Evolutionary conservation across 2,797 vertebrate species (phyloP), one percentile per base, ranked within the genome.

Genomic region (Lepus townsendii): DNA sequence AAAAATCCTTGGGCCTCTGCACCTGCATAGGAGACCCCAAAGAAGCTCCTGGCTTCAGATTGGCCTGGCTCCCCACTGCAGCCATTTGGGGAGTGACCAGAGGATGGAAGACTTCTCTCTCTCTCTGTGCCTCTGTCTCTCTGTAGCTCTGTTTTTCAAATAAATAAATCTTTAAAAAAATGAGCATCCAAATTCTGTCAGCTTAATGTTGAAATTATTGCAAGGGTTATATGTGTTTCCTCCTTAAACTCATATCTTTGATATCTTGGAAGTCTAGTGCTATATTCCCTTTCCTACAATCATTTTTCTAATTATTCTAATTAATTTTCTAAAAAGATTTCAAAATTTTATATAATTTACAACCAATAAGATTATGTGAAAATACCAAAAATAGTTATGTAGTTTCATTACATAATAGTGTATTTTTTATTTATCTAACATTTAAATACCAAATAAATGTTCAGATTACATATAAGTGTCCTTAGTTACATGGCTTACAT

Each of bases 251-350:
- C 35, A 89, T 69, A 24, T 79, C 16, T 90, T 84, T n/a, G 32
- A 63, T 92, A 79, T 85, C 14, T 88, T 92, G 35, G 52, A 57
- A 84, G 47, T 91, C 50, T 93, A 80, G 19, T 87, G 86, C 85
- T 22, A 88, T 80, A 80, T 24, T 38, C 79, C 57, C 13, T 92
- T 89, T 73, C 27, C 71, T 32, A 57, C 76, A 94, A 66, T 11
- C 9, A 77, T 68, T 69, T 72, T 83, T 94, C 93, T 72, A 62
- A 22, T 88, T 95, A 52, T 4, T 95, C 88, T 96, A 88, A 95
- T 62, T 42, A 80, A 85, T 75, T 82, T 88, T 66, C 26, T 26
- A 32, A 83, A 60, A 57, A 14, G 4, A 32, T 72, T 72, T 71
- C 27, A 80, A 10, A 6, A 35, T 47, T 66, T 90, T 32, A 35